Evolutionary conservation across 2,888 invertebrate genomes (phyloP).

Genomic region (Eledone cirrhosa): DNA sequence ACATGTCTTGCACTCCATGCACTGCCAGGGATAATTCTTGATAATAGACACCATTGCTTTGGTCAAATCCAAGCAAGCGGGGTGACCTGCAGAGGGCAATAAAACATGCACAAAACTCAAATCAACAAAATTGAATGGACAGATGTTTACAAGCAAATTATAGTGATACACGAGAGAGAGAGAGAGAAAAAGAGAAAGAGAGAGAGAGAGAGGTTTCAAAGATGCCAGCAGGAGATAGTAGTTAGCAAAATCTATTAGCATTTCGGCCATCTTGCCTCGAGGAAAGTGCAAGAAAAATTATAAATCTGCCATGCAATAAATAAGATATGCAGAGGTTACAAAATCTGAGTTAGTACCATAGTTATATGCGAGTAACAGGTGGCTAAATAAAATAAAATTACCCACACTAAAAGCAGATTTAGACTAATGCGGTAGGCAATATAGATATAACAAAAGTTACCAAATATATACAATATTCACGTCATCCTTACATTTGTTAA

Average conservation of each 20-base stretch:
- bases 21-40: conserved; percentile 87
- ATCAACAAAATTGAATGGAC: not conserved
- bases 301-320: too few relatives aligned
- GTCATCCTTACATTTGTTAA: too few relatives aligned
- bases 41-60: conserved; percentile 84
- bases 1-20: conserved; percentile 92
- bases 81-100: conserved; percentile 72
- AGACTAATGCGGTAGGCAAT: too few relatives aligned
- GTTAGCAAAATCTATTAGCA: not conserved
- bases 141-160: not conserved
- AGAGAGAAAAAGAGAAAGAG: not conserved
- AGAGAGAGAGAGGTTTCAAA: not conserved
- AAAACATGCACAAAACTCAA: conserved; percentile 25
- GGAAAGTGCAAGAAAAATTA: too few relatives aligned
- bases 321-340: too few relatives aligned
- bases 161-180: not conserved
- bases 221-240: not conserved
- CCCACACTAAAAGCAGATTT: too few relatives aligned
- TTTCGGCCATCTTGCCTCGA: not conserved
- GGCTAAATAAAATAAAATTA: too few relatives aligned
- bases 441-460: too few relatives aligned
- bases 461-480: too few relatives aligned
- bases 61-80: conserved; percentile 85
- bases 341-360: too few relatives aligned
- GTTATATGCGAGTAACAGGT: too few relatives aligned